Base-by-base conservation (phyloP, 2,113 vertebrate genomes). In the Motacilla tschutschensis region DNA sequence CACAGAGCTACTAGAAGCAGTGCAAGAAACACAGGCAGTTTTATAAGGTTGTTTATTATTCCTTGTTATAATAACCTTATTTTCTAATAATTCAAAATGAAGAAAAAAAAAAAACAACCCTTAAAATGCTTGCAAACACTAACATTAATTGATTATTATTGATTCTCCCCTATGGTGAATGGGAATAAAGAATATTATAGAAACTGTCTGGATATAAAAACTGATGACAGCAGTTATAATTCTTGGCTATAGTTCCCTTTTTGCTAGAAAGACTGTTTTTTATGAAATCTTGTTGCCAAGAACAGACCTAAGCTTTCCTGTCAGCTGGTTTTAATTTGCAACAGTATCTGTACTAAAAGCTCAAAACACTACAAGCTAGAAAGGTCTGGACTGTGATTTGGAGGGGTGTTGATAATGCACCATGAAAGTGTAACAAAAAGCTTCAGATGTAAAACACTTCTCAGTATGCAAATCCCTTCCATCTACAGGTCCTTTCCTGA, bases 231-330 rank as follows among this genome's bases (percentile, higher is more conserved):
- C 33, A 60, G 69, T 77, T 85, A 21, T 44, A 82, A 87, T 57
- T 40, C 69, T 85, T 94, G 82, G 81, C 83, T 47, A 6, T 59
- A 41, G 33, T 18, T 67, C 65, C 24, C 17, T 55, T 80, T 91
- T 80, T 89, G 63, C 69, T 93, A 88, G 83, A 85, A 90, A 79
- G 65, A 72, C 47, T 65, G 17, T 44, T 77, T 79, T 62, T 81
- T 66, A 51, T 1, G 17, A 82, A 92, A 80, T 55, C 46, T 15
- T 33, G 3, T 77, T 85, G 79, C 82, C 87, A 89, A 89, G 48
- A 92, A 84, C 79, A 92, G 69, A 71, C 53, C 47, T 69, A 87
- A 92, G 64, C 25, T 62, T 59, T 85, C 65, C 51, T 9, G 17
- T 87, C 60, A 74, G 46, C 47, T 66, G 72, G 44, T 70, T 87